phyloP scores from a whole-genome alignment of 2,888 invertebrate genomes.

The Caenorhabditis afra region DNA sequence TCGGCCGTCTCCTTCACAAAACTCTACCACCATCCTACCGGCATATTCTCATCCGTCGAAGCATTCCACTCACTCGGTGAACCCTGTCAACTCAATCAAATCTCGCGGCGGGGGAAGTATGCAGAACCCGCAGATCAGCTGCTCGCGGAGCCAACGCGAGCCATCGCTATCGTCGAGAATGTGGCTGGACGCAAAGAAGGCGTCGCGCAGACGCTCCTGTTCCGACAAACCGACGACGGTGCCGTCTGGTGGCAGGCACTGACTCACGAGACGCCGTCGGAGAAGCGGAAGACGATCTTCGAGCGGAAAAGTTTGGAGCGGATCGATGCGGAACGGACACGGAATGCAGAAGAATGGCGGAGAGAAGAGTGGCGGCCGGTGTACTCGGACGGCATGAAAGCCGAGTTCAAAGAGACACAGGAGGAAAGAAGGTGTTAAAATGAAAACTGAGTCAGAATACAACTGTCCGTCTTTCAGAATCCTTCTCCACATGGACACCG shows the following conservation, averaged over 20 bases:
- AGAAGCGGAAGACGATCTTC: slow-evolving; percentile 13
- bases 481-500: background rate
- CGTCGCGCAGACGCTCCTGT: slow-evolving; percentile 10
- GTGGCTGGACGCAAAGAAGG: background rate
- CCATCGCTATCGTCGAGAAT: slow-evolving; percentile 38
- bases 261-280: slow-evolving; percentile 14
- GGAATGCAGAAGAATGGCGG: slow-evolving; percentile 22
- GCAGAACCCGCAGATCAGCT: slow-evolving; percentile 3
- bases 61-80: slow-evolving; percentile 20
- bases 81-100: slow-evolving; percentile 20
- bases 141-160: slow-evolving; percentile 40
- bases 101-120: slow-evolving; percentile 30
- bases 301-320: slow-evolving; percentile 26
- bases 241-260: slow-evolving; percentile 53
- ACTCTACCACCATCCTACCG: slow-evolving; percentile 42
- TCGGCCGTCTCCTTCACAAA: slow-evolving; percentile 27
- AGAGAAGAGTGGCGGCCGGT: slow-evolving; percentile 22
- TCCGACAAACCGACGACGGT: slow-evolving; percentile 58
- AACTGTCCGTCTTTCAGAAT: slow-evolving; percentile 10
- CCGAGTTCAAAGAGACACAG: slow-evolving; percentile 17
- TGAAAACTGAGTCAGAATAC: no score
- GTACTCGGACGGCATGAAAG: slow-evolving; percentile 27
- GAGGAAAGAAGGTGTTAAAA: slow-evolving; percentile 27
- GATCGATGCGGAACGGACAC: slow-evolving; percentile 1
- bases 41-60: slow-evolving; percentile 35